Percentiles rank a stretch among this genome's conserved stretches.
phyloP scores from a whole-genome alignment of 2,113 vertebrate species.

The Actenoides lindsayi region DNA sequence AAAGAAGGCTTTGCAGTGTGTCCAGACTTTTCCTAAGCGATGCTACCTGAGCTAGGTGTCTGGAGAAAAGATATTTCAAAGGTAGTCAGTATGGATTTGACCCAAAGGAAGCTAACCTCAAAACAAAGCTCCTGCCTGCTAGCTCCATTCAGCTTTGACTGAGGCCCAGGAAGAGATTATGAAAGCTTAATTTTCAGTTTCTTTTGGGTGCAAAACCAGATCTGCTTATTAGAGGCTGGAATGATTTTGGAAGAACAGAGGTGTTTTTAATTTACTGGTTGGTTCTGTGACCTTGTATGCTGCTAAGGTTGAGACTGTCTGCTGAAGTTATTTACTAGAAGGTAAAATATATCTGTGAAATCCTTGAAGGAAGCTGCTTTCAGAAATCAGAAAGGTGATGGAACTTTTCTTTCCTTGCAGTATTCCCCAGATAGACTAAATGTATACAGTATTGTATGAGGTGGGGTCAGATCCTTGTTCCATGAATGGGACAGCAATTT shows the following conservation, averaged over 20 bases:
- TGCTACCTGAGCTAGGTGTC: neutral
- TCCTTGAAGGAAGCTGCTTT: neutral
- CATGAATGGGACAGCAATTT: neutral
- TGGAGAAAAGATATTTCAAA: neutral
- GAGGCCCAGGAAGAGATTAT: neutral
- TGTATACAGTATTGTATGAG: neutral
- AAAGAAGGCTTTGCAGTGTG: neutral
- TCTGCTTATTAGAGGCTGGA: neutral
- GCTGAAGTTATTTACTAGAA: neutral
- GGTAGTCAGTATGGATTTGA: neutral
- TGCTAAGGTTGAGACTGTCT: neutral
- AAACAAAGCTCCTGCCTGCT: neutral
- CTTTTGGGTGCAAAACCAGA: neutral
- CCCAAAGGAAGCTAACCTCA: neutral
- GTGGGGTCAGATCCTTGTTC: neutral
- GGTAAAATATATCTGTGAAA: neutral
- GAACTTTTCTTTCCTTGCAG: neutral
- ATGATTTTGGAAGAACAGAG: neutral
- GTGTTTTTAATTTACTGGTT: neutral
- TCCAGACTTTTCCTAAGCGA: neutral
- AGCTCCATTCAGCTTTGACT: neutral
- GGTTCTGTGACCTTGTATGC: neutral
- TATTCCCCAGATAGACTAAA: neutral
- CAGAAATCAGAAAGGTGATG: neutral
- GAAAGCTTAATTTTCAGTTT: neutral